Evolutionary conservation across 2,888 invertebrate species (phyloP), one percentile per base, ranked within the genome.

Genomic region (Drosophila emarginata): DNA sequence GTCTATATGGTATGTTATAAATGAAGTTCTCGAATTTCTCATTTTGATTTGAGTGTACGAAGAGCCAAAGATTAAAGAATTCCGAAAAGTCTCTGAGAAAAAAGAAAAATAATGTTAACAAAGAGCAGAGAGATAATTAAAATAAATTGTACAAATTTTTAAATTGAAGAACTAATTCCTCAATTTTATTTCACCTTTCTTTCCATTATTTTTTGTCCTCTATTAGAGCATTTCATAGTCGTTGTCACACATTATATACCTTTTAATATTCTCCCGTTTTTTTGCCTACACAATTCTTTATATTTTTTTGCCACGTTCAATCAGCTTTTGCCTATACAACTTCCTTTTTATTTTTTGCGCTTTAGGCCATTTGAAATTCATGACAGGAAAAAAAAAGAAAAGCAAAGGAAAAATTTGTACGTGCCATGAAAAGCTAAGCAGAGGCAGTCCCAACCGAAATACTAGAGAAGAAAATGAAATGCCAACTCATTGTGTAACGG

Each of bases 351-450:
- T 54, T 36, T 54, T 54, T 54, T 32, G 67, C 64, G 69, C 62
- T 64, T 64, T 67, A 15, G 56, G 68, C 71, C 74, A 82, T 85
- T 85, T 83, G 75, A 76, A 79, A 85, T 85, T 85, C 88, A 85
- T 85, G 87, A 72, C 83, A 73, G 78, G 74, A 79, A 74, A 18
- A 45, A 18, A 45, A 45, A 45, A 45, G 45, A 45, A 45, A 45
- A 21, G 45, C 45, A 45, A 45, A 45, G 21, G 45, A 21, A 45
- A 45, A 77, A 76, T 83, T 77, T 67, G 77, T 83, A 85, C 85
- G 85, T 87, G 85, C 68, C 78, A 54, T 78, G 85, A 86, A 85
- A 83, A 77, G 75, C 61, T 81, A 87, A 85, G 71, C 77, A 87
- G 85, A 4, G 26, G 26, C 64, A 12, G 6, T 51, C 74, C 36